Percentiles rank a stretch among this genome's conserved stretches.
phyloP scores from a whole-genome alignment of 2,113 vertebrate species.

The Caretta caretta region DNA sequence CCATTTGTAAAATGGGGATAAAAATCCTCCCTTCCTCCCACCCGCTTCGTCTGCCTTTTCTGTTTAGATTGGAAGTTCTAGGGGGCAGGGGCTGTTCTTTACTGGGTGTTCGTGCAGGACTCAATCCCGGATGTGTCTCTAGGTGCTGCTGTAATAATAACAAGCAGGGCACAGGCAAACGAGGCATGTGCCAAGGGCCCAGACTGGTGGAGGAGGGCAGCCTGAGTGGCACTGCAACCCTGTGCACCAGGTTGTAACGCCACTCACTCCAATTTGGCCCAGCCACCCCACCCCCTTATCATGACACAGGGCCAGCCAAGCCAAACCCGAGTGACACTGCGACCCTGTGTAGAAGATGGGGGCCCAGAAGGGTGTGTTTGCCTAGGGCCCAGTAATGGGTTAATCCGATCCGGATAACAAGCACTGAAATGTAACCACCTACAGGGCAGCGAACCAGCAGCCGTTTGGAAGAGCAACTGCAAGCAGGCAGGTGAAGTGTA shows the following conservation, averaged over 20 bases:
- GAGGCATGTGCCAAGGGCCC: too few relatives aligned
- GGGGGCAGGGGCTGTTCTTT: neutral
- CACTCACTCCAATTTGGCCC: too few relatives aligned
- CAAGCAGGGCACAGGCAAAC: neutral
- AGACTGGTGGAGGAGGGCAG: too few relatives aligned
- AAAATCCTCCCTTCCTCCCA: neutral
- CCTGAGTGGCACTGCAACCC: too few relatives aligned
- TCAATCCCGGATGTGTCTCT: slow-evolving; percentile 15
- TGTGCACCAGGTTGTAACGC: too few relatives aligned
- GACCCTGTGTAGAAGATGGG: too few relatives aligned
- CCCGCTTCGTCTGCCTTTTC: neutral
- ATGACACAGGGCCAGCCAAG: too few relatives aligned
- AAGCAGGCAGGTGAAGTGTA: slow-evolving; percentile 52
- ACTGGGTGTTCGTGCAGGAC: slow-evolving; percentile 14
- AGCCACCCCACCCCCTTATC: too few relatives aligned
- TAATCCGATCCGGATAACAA: neutral
- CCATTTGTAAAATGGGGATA: slow-evolving; percentile 35
- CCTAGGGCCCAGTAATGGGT: too few relatives aligned
- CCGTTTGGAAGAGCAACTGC: slow-evolving; percentile 29
- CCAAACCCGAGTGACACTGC: too few relatives aligned
- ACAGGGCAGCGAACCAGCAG: slow-evolving; percentile 44
- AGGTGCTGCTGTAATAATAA: slow-evolving; percentile 40
- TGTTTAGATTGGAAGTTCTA: slow-evolving; percentile 17
- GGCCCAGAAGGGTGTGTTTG: too few relatives aligned
- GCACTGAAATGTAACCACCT: slow-evolving; percentile 48